These are phyloP conservation scores for Formicarius rufipectus DNA, from an alignment of 2,113 vertebrate genomes.

Conservation along the genomic window DNA sequence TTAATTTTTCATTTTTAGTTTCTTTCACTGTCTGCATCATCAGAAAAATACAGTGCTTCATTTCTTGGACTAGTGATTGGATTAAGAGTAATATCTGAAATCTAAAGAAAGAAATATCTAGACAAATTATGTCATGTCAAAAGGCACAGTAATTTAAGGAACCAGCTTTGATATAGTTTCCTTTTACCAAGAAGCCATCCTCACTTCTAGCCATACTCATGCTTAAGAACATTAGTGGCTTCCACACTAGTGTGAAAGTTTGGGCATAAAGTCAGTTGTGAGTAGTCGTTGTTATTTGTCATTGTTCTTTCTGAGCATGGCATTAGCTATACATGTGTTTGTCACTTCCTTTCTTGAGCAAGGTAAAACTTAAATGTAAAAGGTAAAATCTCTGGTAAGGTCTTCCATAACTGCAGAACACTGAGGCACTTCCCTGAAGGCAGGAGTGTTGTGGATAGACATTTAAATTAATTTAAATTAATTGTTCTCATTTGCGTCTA, in stretches of 20 bases:
- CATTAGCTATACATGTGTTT: not conserved
- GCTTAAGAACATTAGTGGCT: not conserved
- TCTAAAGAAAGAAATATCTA: not conserved
- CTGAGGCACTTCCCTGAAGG: not conserved
- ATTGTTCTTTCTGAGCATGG: not conserved
- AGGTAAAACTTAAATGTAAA: not conserved
- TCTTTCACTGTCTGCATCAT: not conserved
- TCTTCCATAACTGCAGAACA: not conserved
- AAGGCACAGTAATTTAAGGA: not conserved
- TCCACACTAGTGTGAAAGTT: not conserved
- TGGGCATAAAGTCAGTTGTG: not conserved
- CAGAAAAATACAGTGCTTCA: not conserved
- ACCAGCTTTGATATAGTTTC: not conserved
- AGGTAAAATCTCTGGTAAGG: not conserved
- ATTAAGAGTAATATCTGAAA: not conserved
- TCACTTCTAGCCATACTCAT: not conserved
- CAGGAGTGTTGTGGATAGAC: not conserved
- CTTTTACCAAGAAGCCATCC: not conserved
- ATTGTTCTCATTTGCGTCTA: not conserved
- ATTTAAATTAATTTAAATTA: accelerated
- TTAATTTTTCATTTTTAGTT: not conserved
- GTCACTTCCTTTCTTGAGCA: not conserved
- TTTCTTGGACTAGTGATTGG: not conserved
- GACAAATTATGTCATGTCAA: not conserved
- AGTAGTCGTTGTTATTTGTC: not conserved